Conservation (phyloP, 2,797 vertebrate species). For the Sandelia bainsii region DNA sequence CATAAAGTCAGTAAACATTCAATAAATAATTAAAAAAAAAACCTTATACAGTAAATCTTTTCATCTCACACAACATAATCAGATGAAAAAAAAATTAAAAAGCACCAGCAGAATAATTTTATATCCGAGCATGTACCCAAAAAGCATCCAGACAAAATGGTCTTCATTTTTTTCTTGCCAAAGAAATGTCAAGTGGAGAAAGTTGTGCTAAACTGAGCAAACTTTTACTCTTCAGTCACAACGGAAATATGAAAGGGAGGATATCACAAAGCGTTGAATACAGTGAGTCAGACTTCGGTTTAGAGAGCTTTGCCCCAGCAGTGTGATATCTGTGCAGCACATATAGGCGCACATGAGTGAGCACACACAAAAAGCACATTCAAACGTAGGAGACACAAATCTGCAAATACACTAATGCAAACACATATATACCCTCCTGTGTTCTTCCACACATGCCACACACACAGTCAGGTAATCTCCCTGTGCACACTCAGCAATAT, state of each 20-base stretch:
- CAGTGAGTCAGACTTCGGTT: constrained; percentile 74
- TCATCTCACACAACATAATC: constrained; percentile 10
- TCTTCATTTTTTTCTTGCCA: constrained; percentile 45
- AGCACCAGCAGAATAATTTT: constrained; percentile 16
- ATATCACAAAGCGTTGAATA: constrained; percentile 69
- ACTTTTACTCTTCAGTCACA: constrained; percentile 74
- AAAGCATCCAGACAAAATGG: constrained; percentile 53
- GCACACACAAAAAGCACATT: constrained; percentile 67
- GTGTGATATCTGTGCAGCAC: constrained; percentile 76
- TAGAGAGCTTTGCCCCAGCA: constrained; percentile 65
- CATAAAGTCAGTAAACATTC: constrained; percentile 6
- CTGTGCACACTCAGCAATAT: constrained; percentile 70
- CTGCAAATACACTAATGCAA: constrained; percentile 70
- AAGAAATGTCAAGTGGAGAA: constrained; percentile 69
- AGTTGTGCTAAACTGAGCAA: constrained; percentile 73
- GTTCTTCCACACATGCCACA: constrained; percentile 35
- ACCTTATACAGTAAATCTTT: constrained; percentile 23
- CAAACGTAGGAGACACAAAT: constrained; percentile 67
- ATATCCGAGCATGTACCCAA: constrained; percentile 23
- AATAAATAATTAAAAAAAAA: constrained; percentile 27
- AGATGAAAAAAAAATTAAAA: constrained; percentile 20
- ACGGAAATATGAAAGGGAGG: constrained; percentile 70
- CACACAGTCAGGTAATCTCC: constrained; percentile 69
- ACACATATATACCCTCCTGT: constrained; percentile 48
- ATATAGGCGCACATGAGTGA: constrained; percentile 77